Base-by-base conservation (phyloP, 2,888 invertebrate genomes). In the Epinotia ramella region DNA sequence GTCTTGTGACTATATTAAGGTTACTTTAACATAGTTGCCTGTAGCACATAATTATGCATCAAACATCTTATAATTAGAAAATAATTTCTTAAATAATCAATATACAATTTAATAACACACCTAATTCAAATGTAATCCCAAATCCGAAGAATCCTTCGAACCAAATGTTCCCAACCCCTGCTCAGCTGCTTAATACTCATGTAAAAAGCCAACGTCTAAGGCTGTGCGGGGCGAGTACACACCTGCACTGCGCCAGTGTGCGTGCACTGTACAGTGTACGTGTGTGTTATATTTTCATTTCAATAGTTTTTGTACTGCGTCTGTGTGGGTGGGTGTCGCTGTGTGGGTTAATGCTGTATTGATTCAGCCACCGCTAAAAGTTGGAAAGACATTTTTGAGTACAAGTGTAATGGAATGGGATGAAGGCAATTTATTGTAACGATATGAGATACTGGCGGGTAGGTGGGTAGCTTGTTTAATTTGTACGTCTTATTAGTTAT, bases 181-280 rank as follows among this genome's bases (percentile, higher is more conserved):
- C 81, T 46, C 59, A 57, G 79, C 83, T 84, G 85, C 88, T 91
- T 92, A 91, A 89, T 88, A 88, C 87, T 88, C 92, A 90, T 92
- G 93, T 93, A 94, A 94, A 93, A 94, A 94, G 92, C 92, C 90
- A 93, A 91, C 92, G 92, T 94, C 94, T 94, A 93, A 94, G 94
- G 93, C 92, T 91, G 86, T 84, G 80, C 80, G 82, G 80, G 79
- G 79, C 83, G 81, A 87, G 83, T 87, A 90, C 84, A 89, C 87
- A 90, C 90, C 88, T 90, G 89, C 82, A 69, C 56, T 72, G 68
- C 77, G 63, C 62, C 77, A 83, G 86, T 89, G 92, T 90, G 88
- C 77, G 87, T 84, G 83, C 77, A 78, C 79, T 73, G 80, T 82
- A 82, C 77, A 78, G 79, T 73, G 80, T 82, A 82, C 85, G 87